Conservation (phyloP, 2,888 invertebrate genomes). For the Gisinianus flammeolus region DNA sequence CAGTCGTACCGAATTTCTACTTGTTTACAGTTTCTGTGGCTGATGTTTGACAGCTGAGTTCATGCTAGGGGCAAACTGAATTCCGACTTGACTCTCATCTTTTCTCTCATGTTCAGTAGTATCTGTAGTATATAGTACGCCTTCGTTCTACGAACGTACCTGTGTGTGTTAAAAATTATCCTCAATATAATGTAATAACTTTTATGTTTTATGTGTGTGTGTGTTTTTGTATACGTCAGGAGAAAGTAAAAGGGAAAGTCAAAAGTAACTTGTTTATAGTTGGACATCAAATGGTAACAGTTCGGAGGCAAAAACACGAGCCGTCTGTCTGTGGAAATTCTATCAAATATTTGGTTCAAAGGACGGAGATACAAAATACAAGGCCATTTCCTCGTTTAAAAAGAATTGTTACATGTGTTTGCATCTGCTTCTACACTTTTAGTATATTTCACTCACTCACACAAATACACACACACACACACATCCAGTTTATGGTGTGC, state of each 20-base stretch:
- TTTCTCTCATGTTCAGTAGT: background rate
- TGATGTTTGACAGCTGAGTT: constrained; percentile 31
- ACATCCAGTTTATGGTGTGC: background rate
- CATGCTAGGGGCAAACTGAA: constrained; percentile 29
- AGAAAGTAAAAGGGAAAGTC: background rate
- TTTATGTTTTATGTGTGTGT: background rate
- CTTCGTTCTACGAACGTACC: background rate
- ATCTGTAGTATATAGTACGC: too few relatives aligned
- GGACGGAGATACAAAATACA: too few relatives aligned
- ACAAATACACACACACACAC: too few relatives aligned
- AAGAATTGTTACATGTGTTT: too few relatives aligned
- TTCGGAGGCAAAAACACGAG: too few relatives aligned
- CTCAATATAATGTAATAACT: background rate
- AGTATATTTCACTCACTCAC: too few relatives aligned
- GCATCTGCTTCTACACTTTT: too few relatives aligned
- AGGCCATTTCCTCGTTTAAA: too few relatives aligned
- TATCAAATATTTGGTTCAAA: background rate
- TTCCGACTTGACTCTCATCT: constrained; percentile 4
- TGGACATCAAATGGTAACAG: background rate
- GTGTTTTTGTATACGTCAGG: background rate
- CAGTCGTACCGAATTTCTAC: too few relatives aligned
- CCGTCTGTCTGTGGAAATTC: constrained; percentile 1
- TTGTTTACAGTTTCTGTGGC: too few relatives aligned
- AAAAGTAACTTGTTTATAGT: background rate
- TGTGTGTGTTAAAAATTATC: background rate